Conservation (phyloP, 2,797 vertebrate genomes). For the Hafferia zeledoni region DNA sequence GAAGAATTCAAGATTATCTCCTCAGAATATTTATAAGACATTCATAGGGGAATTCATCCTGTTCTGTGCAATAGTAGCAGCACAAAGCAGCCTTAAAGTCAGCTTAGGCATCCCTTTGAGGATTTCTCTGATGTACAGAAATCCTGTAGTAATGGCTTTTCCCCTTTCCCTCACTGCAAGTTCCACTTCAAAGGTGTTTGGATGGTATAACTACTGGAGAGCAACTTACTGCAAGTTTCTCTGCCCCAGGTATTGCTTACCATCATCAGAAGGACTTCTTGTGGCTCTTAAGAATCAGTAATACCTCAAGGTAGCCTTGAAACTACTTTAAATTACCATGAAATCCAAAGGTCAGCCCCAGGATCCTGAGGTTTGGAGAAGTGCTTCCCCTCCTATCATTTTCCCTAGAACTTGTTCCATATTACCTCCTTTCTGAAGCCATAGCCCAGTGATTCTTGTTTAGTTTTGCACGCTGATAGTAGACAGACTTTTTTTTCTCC, state of each 20-base stretch:
- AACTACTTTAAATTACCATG: neutral
- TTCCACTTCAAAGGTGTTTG: slow-evolving; percentile 23
- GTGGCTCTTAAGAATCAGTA: neutral
- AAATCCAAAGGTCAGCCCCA: slow-evolving; percentile 11
- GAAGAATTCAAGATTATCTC: slow-evolving; percentile 38
- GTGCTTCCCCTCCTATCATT: neutral
- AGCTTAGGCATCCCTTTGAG: slow-evolving; percentile 45
- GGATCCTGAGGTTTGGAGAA: neutral
- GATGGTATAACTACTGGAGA: neutral
- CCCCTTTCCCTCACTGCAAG: neutral
- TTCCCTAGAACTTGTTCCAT: neutral
- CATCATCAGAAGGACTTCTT: neutral
- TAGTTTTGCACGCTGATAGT: slow-evolving; percentile 23
- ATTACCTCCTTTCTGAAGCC: slow-evolving; percentile 14
- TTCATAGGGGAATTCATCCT: slow-evolving; percentile 1
- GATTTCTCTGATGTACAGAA: slow-evolving; percentile 43
- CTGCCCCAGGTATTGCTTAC: neutral
- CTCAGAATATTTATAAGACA: slow-evolving; percentile 52
- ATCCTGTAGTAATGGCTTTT: slow-evolving; percentile 35
- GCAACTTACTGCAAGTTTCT: neutral
- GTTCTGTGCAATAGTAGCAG: slow-evolving; percentile 12
- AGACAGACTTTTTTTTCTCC: slow-evolving; percentile 2
- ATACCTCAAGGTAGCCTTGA: neutral
- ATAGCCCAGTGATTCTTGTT: neutral
- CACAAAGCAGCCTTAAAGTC: slow-evolving; percentile 57